Evolutionary conservation across 1,140 invertebrate species (phyloP), one percentile per base, ranked within the genome.

Genomic region (Rhopalosiphum maidis): DNA sequence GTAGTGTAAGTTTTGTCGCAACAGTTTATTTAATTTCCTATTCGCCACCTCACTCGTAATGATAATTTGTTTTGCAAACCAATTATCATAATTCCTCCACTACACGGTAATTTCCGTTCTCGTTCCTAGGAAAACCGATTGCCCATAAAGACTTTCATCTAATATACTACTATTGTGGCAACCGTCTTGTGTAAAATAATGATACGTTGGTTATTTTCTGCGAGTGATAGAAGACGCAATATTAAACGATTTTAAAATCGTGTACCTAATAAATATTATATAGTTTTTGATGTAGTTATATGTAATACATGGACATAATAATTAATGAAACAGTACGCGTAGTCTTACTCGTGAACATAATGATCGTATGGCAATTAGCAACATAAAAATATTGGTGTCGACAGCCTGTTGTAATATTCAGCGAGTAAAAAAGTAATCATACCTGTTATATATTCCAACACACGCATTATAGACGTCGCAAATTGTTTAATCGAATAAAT

Each of bases 1-100:
- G n/a, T 43, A 43, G 23, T 86, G 37, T 41, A 46, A 86, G 25
- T 86, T 86, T 25, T 46, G 25, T 86, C 9, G 85, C 41, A 43
- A 86, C 60, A 37, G 25, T 46, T 86, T 46, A 86, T 86, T 18
- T 46, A 43, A 86, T 86, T 86, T 86, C 85, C 85, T 43, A 86
- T 86, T 25, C 11, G 25, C 85, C 25, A 30, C 37, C 41, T 43
- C 41, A 86, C 25, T 86, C 23, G 41, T 30, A 86, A 85, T 25
- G 83, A 85, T 86, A 30, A 86, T 86, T 86, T 86, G 41, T 25
- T 86, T 30, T 46, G 23, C 23, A 43, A 46, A 86, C 25, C 83
- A 46, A 86, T 86, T 46, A 86, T 43, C 25, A 46, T 86, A 86
- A 86, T 46, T 86, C 41, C 23, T 86, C 15, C 9, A 46, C 11